Base-by-base conservation (phyloP, 2,888 invertebrate species). In the Arctia plantaginis region DNA sequence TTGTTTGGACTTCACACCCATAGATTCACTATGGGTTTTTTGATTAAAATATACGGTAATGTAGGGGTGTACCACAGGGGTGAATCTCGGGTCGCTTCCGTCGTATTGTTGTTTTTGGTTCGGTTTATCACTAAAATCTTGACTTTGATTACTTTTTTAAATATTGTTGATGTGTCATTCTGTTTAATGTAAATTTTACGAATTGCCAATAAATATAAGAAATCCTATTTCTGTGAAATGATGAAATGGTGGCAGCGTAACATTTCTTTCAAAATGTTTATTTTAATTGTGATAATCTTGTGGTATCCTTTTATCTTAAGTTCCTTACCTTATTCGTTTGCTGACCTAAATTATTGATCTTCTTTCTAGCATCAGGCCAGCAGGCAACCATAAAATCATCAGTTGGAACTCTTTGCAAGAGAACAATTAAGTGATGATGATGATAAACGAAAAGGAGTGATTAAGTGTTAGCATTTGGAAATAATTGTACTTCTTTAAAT, bases 1-100 rank as follows among this genome's bases (percentile, higher is more conserved):
- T 88, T 95, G 90, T 95, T 94, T 94, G 91, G 93, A 87, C 92
- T 95, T 95, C 95, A 94, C 95, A 95, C 94, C 94, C 94, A 90
- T 90, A 90, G 82, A 81, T 90, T 93, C 92, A 93, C 94, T 94
- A 91, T 90, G 90, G 82, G 82, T 90, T 93, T 93, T 93, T 93
- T 95, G 94, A 95, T 95, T 95, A 94, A 94, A 94, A 93, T 91
- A 89, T 85, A 87, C 90, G 89, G 89, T 91, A 92, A 93, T 92
- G 87, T 81, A 88, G 85, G 94, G 94, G 94, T 90, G 93, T 92
- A 90, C 91, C 91, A 87, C 93, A 92, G 90, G 95, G 94, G 93
- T 90, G 92, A 89, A 91, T 91, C 90, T 86, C 90, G 84, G 91
- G 90, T 82, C 90, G 89, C 87, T 89, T 92, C 88, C 89, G 91